Evolutionary conservation across 2,888 invertebrate species (phyloP), one percentile per base, ranked within the genome.

Genomic region (Erebia aethiops): DNA sequence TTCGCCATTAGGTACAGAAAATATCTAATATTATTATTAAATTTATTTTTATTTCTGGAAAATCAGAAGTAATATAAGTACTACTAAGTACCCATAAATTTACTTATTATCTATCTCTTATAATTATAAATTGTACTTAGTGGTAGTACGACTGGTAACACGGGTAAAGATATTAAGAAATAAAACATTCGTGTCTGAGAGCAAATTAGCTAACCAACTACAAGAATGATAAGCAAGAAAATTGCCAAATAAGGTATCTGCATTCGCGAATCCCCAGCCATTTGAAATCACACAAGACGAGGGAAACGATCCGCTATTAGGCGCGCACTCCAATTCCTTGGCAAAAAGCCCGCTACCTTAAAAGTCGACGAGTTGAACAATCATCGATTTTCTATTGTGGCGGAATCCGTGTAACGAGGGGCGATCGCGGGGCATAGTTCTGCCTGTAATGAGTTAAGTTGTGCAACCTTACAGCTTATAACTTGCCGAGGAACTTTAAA

Each of bases 391-490:
- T 79, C 75, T 78, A 80, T 82, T 79, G 78, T 78, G 75, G 78
- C 74, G 67, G 74, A 75, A 77, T 78, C 77, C 75, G 79, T 81
- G 80, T 77, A 75, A 76, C 73, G 75, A 76, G 78, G 79, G 74
- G 74, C 74, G 71, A 65, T 70, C 69, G 70, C 71, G 79, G 76
- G 77, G 77, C 77, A 82, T 81, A 82, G 81, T 81, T 80, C 56
- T 79, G 81, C 79, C n/a, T 76, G 82, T 81, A 81, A 81, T 82
- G 81, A 81, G 82, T 80, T 80, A 81, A 81, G 77, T 81, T 81
- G 74, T 70, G 74, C 77, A 74, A 75, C 62, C 54, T 58, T 67
- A 63, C 18, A 13, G 8, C 67, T 13, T 14, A 35, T 14, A 51
- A 10, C 41, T 35, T n/a, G 10, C 2, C 21, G 21, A 1, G 10